phyloP scores from a whole-genome alignment of 1,140 invertebrate genomes.

The Mactra quadrangularis region DNA sequence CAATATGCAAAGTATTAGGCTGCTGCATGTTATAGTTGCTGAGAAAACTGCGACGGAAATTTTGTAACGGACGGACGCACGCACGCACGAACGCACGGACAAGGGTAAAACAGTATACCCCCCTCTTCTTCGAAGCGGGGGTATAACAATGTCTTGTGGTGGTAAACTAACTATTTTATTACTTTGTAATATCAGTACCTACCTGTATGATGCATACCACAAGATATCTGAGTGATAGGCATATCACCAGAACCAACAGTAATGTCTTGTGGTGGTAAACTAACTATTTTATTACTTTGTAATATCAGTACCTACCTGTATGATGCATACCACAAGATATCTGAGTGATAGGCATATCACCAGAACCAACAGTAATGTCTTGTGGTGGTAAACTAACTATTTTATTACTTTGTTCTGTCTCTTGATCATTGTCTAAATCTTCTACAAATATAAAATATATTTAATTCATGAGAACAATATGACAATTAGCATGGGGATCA shows the following conservation, averaged over 20 bases:
- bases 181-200: constrained; percentile 77
- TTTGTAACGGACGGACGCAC: too few relatives aligned
- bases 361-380: constrained; percentile 87
- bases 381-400: constrained; percentile 91
- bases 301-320: constrained; percentile 87
- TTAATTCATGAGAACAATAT: background rate
- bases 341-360: constrained; percentile 89
- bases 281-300: constrained; percentile 86
- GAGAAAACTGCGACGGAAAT: too few relatives aligned
- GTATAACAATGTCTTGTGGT: constrained; percentile 90
- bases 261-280: constrained; percentile 91
- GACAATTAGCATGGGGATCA: too few relatives aligned
- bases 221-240: constrained; percentile 92
- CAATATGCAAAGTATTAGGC: too few relatives aligned
- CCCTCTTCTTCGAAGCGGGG: too few relatives aligned
- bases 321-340: constrained; percentile 96
- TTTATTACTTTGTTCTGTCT: constrained; percentile 85
- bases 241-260: constrained; percentile 86
- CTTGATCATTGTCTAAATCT: constrained; percentile 80
- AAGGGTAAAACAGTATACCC: too few relatives aligned
- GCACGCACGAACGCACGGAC: too few relatives aligned
- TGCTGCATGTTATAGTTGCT: too few relatives aligned
- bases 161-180: constrained; percentile 89
- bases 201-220: constrained; percentile 95
- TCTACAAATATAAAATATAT: constrained; percentile 10